Conservation (phyloP, 2,888 invertebrate species). For the Cantharis rufa region DNA sequence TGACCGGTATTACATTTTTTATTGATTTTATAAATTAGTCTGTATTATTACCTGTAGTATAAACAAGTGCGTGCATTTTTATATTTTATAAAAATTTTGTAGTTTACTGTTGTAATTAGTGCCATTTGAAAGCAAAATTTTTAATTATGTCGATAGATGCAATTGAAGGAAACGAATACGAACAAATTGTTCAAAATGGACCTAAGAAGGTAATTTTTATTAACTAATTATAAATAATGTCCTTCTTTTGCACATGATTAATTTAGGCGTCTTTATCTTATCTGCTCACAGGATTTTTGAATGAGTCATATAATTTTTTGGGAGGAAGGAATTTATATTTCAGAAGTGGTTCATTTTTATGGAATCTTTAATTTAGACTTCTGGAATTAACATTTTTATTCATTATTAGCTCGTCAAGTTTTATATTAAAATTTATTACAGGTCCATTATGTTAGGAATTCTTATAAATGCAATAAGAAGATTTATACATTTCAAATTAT, state of each 20-base stretch:
- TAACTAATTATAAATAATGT: neutral
- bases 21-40: slow-evolving; percentile 1
- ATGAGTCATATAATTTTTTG: slow-evolving; percentile 15
- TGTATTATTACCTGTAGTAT: neutral
- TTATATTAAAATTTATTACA: neutral
- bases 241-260: neutral
- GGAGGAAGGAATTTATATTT: neutral
- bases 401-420: neutral
- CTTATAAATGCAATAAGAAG: neutral
- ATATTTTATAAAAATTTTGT: neutral
- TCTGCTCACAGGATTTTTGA: neutral
- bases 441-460: neutral
- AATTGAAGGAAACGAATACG: slow-evolving; percentile 66
- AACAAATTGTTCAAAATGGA: slow-evolving; percentile 66
- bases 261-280: neutral
- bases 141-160: slow-evolving; percentile 53
- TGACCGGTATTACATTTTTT: slow-evolving; percentile 3
- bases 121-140: neutral
- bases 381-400: neutral
- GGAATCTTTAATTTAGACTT: neutral
- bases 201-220: slow-evolving; percentile 65
- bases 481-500: neutral
- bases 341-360: neutral
- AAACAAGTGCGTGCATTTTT: neutral
- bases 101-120: neutral